Evolutionary conservation across 2,113 vertebrate genomes (phyloP).

Genomic region (Xyliphius kryptos): DNA sequence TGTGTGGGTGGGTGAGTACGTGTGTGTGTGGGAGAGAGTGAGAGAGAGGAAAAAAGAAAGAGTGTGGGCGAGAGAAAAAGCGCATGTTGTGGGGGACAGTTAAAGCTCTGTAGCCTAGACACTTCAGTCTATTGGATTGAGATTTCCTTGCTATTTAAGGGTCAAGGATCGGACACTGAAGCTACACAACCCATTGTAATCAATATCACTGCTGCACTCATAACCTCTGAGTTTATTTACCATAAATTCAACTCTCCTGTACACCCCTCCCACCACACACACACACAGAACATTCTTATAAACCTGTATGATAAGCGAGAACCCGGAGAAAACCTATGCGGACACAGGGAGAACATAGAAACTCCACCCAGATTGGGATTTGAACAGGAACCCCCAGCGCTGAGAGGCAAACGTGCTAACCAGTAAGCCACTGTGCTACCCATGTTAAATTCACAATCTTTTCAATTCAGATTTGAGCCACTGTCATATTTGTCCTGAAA

Average conservation of each 20-base stretch:
- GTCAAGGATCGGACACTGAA: constrained; percentile 81
- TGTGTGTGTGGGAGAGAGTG: constrained; percentile 43
- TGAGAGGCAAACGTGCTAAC: too few species aligned
- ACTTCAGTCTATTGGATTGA: constrained; percentile 95
- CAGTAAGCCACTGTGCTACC: too few species aligned
- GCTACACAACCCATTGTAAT: constrained; percentile 75
- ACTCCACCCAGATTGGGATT: too few species aligned
- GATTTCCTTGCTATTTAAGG: constrained; percentile 98
- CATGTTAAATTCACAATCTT: too few species aligned
- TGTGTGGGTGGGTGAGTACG: constrained; percentile 34
- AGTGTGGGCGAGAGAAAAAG: constrained; percentile 42
- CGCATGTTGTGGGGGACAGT: constrained; percentile 21
- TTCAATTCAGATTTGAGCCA: too few species aligned
- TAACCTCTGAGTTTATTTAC: constrained; percentile 78
- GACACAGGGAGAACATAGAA: too few species aligned
- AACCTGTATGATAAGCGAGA: constrained; percentile 7
- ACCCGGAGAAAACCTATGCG: too few species aligned
- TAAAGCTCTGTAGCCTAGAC: constrained; percentile 51
- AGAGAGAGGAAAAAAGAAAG: constrained; percentile 36
- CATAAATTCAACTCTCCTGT: constrained; percentile 65
- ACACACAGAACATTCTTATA: constrained; percentile 49
- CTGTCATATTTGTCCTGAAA: too few species aligned
- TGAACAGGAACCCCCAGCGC: too few species aligned
- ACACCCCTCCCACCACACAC: constrained; percentile 15
- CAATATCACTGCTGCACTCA: constrained; percentile 70